Evolutionary conservation across 2,113 vertebrate species (phyloP).

Genomic region (Paracanthobrama guichenoti): DNA sequence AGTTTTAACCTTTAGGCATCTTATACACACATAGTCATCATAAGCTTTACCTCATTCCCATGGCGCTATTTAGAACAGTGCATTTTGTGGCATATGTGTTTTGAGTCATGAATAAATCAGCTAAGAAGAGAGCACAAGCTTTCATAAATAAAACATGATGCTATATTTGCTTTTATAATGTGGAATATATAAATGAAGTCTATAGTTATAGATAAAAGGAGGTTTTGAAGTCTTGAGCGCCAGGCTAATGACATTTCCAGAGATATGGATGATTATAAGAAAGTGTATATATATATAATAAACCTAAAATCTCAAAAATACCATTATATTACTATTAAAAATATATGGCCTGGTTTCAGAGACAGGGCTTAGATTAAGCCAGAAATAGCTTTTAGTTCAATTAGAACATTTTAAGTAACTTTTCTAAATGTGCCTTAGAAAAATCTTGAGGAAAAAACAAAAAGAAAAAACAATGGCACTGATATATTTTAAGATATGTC

Average conservation of each 20-base stretch:
- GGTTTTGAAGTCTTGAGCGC: background rate
- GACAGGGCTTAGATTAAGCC: too few relatives aligned
- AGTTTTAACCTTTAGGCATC: slow-evolving; percentile 34
- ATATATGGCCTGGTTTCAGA: too few relatives aligned
- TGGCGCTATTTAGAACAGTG: slow-evolving; percentile 9
- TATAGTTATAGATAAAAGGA: slow-evolving; percentile 13
- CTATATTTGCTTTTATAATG: slow-evolving; percentile 18
- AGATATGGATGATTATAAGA: background rate
- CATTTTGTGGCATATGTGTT: slow-evolving; percentile 11
- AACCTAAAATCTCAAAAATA: background rate
- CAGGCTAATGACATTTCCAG: background rate
- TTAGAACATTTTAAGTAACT: too few relatives aligned
- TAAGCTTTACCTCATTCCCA: background rate
- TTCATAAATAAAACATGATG: slow-evolving; percentile 29
- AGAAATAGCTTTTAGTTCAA: too few relatives aligned
- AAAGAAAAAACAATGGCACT: too few relatives aligned
- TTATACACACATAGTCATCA: background rate
- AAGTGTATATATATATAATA: too few relatives aligned
- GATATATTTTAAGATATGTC: too few relatives aligned
- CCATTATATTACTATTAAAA: background rate
- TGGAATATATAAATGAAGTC: slow-evolving; percentile 17
- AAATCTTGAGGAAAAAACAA: too few relatives aligned
- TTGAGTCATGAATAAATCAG: slow-evolving; percentile 29
- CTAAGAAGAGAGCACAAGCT: background rate
- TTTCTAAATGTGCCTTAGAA: too few relatives aligned